Base-by-base conservation (phyloP, 2,113 vertebrate genomes). In the Ochotona curzoniae region DNA sequence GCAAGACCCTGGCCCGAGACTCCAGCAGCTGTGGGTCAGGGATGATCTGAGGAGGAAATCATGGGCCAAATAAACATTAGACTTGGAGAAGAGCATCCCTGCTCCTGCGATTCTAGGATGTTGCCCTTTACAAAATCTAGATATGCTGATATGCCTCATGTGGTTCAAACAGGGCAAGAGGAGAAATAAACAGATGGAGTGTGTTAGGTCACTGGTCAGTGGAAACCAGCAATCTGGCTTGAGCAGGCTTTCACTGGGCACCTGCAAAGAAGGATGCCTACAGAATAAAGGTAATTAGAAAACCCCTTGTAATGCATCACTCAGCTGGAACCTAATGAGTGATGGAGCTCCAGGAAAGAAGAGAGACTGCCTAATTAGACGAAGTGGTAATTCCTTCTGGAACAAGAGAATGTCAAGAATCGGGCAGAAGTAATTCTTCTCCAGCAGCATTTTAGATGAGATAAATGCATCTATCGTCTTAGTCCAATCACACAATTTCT, bases 321-420 rank as follows among this genome's bases (percentile, higher is more conserved):
- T 93, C 97, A 97, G 96, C 94, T 97, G 94, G 97, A 98, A 97
- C 93, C 93, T 97, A 97, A 98, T 97, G 95, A 96, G 91, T 97
- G 95, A 97, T 93, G 82, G 95, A 97, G 93, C 94, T 87, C 94
- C 94, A 97, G 95, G 82, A 90, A 95, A 95, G 95, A 91, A 94
- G 92, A 96, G 92, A 96, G 78, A 93, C 60, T 89, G 57, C 63
- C 94, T 97, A 97, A 97, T 97, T 97, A 97, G 82, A 89, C 90
- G 97, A 96, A 96, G 92, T 83, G 94, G 92, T 88, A 97, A 97
- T 97, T 98, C 94, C 96, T 97, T 76, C 76, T 96, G 93, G 96
- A 98, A 74, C 28, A 94, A 61, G 70, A 83, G 97, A 96, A 96
- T 94, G 83, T 96, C 87, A 95, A 96, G 93, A 91, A 96, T 47